phyloP scores from a whole-genome alignment of 2,113 vertebrate species.

The Caracal caracal region DNA sequence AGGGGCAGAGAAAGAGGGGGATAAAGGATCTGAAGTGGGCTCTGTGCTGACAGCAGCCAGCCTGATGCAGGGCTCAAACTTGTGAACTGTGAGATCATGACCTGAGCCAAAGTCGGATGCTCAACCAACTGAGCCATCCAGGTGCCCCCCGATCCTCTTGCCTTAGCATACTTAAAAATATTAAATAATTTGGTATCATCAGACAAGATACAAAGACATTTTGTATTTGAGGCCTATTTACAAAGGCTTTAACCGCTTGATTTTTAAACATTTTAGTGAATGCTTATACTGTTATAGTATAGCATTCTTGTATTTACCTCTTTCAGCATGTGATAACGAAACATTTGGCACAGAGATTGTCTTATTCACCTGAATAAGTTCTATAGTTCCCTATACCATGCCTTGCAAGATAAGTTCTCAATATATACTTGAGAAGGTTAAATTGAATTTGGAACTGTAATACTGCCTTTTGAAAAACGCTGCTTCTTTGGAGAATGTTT shows the following conservation, averaged over 20 bases:
- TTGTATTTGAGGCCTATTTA: background rate
- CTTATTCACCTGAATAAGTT: background rate
- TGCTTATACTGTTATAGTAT: background rate
- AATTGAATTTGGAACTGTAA: conserved; percentile 35
- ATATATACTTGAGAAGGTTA: background rate
- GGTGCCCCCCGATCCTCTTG: background rate
- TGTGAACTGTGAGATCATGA: no score
- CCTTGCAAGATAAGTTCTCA: background rate
- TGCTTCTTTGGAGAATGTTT: conserved; percentile 10
- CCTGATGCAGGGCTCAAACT: no score
- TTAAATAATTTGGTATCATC: background rate
- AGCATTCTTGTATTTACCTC: background rate
- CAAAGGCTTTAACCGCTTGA: background rate
- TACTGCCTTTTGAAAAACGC: background rate
- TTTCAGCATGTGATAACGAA: background rate
- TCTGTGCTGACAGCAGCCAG: no score
- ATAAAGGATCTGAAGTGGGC: no score
- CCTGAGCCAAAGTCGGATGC: no score
- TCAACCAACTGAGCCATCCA: no score
- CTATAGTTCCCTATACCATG: background rate
- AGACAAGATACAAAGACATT: background rate
- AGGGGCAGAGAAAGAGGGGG: no score
- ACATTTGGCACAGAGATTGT: background rate
- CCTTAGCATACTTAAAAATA: background rate
- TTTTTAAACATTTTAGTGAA: background rate